Evolutionary conservation across 2,113 vertebrate genomes (phyloP), one percentile per base, ranked within the genome.

Genomic region (Pandion haliaetus): DNA sequence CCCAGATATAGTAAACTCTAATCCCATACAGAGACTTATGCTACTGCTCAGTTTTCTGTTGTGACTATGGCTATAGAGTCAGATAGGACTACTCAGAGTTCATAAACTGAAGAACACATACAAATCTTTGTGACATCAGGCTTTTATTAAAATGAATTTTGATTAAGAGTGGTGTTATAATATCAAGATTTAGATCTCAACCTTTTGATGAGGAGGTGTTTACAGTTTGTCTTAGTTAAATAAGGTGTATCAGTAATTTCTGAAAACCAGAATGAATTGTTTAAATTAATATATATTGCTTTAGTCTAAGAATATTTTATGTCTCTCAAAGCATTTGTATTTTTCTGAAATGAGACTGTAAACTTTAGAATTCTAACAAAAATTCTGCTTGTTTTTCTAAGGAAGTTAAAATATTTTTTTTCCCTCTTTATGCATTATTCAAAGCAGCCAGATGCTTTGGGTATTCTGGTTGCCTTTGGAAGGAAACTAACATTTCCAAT

Each of bases 391-490:
- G 50, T 93, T 91, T 95, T 97, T 94, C 91, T 29, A 38, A 85
- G 63, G 83, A 97, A 85, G 36, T 85, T 90, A 92, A 92, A 95
- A 81, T 94, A 89, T 4, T 88, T 73, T 63, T 94, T 57, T 57
- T 84, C 65, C 25, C 69, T 85, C 62, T 82, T 74, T 62, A 96
- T 96, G 65, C 61, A 97, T 98, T 97, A 98, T 98, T 98, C 81
- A 98, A 79, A 97, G 82, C 85, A 95, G 47, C 66, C 97, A 97
- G 93, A 96, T 98, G 96, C 89, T 97, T 95, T 96, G 84, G 88
- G 88, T 95, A 94, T 84, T 97, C 77, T 94, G 65, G 45, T 84
- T 95, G 88, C 86, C 76, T 97, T 97, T 96, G 92, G 89, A 97
- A 96, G 85, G 76, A 55, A 96, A 88, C 38, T 94, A 95, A 73